phyloP scores from a whole-genome alignment of 2,113 vertebrate genomes.

The Amphiprion ocellaris region DNA sequence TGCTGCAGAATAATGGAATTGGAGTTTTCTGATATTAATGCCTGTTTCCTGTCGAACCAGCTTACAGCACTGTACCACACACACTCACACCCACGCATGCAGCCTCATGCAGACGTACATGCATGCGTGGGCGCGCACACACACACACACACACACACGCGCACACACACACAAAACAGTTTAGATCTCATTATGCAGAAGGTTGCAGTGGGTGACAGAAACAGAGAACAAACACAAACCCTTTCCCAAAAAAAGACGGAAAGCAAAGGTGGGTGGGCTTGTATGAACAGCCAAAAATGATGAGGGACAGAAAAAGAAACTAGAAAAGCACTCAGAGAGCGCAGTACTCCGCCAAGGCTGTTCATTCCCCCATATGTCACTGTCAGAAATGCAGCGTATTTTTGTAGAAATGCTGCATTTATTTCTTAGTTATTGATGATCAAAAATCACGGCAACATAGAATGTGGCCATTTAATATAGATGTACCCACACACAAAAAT shows the following conservation, averaged over 20 bases:
- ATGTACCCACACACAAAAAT: no score
- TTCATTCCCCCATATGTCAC: no score
- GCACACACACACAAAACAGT: slow-evolving; percentile 8
- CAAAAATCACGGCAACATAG: no score
- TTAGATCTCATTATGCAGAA: background rate
- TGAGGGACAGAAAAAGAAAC: background rate
- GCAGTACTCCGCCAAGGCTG: no score
- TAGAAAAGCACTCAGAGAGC: no score
- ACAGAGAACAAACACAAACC: background rate
- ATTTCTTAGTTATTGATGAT: no score
- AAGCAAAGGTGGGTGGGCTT: background rate
- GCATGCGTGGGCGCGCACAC: background rate
- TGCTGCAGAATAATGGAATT: background rate
- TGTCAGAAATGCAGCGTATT: no score
- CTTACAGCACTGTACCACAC: slow-evolving; percentile 15
- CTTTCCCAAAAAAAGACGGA: background rate
- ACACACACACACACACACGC: slow-evolving; percentile 25
- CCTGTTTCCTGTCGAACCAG: slow-evolving; percentile 1
- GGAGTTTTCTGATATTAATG: background rate
- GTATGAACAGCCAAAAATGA: background rate
- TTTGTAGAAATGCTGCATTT: no score
- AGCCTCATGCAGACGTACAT: no score
- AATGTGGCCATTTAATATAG: no score
- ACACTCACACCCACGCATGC: slow-evolving; percentile 5
- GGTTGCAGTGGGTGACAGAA: slow-evolving; percentile 9